Conservation (phyloP, 2,888 invertebrate genomes). For the Chironomus riparius region DNA sequence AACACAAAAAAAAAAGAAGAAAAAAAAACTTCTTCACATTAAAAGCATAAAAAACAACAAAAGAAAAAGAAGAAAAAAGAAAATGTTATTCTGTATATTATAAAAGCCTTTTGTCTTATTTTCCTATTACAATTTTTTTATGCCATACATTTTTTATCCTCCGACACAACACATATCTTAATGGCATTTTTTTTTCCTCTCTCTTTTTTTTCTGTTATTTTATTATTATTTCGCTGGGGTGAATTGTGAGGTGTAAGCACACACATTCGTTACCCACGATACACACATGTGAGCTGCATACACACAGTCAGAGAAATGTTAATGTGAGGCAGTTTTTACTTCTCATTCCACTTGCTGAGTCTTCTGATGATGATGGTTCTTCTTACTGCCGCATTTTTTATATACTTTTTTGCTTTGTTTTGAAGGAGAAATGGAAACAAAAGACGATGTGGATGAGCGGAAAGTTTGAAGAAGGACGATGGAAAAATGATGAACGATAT, state of each 20-base stretch:
- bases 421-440: no score
- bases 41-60: no score
- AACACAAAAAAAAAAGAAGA: no score
- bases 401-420: no score
- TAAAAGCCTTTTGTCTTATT: slow-evolving; percentile 7
- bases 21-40: no score
- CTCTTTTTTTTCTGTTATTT: no score
- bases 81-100: no score
- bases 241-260: neutral
- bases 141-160: slow-evolving; percentile 1
- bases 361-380: neutral
- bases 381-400: no score
- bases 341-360: neutral
- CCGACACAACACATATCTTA: neutral
- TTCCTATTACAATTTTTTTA: neutral
- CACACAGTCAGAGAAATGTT: no score
- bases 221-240: neutral
- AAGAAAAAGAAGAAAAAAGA: no score
- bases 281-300: neutral
- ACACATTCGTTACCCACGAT: neutral
- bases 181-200: neutral
- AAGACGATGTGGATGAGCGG: neutral
- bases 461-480: neutral
- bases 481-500: slow-evolving; percentile 15
- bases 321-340: neutral